Conservation (phyloP, 2,797 vertebrate species). For the Falco peregrinus region DNA sequence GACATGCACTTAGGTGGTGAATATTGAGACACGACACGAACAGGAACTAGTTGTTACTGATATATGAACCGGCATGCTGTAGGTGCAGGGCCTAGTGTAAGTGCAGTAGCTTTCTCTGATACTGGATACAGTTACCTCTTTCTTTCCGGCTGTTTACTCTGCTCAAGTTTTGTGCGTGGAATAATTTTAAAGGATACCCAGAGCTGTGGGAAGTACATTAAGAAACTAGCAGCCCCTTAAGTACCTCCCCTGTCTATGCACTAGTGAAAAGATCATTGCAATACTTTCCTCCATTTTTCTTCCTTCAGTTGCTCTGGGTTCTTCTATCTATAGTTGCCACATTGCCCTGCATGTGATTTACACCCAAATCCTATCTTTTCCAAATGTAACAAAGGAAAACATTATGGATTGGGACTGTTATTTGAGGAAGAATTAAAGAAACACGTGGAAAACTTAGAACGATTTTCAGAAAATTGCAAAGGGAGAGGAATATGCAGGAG, state of each 20-base stretch:
- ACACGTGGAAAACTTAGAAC: neutral
- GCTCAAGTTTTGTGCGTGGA: neutral
- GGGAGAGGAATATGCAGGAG: neutral
- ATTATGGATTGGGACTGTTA: neutral
- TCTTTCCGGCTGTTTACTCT: neutral
- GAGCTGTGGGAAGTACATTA: conserved; percentile 17
- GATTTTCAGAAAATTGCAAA: neutral
- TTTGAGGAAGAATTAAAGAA: neutral
- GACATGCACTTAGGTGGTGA: neutral
- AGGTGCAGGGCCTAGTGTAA: neutral
- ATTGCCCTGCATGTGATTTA: neutral
- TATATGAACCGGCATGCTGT: neutral
- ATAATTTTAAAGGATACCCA: neutral
- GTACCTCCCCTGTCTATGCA: neutral
- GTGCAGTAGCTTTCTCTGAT: neutral
- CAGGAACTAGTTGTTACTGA: neutral
- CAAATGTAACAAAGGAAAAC: neutral
- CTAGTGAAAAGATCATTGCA: neutral
- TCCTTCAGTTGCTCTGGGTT: neutral
- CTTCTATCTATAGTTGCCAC: neutral
- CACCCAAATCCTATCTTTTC: neutral
- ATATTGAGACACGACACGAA: neutral
- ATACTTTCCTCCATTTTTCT: neutral
- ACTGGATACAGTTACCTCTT: neutral
- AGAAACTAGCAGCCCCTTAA: neutral